A percentile compares a stretch with the other conserved stretches of the same genome.
Conservation (phyloP, 2,113 vertebrate genomes). For the Syngnathus floridae region DNA sequence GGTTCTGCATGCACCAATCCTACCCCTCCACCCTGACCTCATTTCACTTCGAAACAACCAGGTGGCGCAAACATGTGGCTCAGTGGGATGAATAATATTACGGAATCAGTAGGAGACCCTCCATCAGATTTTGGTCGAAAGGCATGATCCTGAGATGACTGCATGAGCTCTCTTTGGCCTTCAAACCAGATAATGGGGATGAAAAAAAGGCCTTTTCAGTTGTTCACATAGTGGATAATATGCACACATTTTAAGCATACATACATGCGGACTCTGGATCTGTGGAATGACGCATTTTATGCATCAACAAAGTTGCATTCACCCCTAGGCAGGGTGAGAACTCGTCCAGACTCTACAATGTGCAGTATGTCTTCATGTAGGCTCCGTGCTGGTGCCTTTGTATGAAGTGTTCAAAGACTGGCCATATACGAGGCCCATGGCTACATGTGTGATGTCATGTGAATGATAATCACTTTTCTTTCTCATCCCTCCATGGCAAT, state of each 20-base stretch:
- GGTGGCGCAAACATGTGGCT: conserved; percentile 41
- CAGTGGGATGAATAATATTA: conserved; percentile 54
- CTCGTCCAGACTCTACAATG: conserved; percentile 19
- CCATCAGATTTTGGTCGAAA: conserved; percentile 42
- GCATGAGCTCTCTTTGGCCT: conserved; percentile 25
- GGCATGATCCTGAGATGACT: conserved; percentile 42
- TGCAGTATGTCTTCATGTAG: conserved; percentile 38
- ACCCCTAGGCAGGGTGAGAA: conserved; percentile 32
- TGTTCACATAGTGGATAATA: conserved; percentile 5
- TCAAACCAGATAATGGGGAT: conserved; percentile 30
- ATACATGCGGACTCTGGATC: conserved; percentile 20
- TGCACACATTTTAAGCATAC: conserved; percentile 15
- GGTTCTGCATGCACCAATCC: conserved; percentile 1
- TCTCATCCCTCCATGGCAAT: conserved; percentile 47
- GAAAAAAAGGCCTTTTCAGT: conserved; percentile 22
- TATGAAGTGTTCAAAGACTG: conserved; percentile 32
- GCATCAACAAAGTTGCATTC: conserved; percentile 34
- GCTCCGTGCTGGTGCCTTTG: conserved; percentile 33
- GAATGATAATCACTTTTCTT: conserved; percentile 32
- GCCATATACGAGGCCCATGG: conserved; percentile 38
- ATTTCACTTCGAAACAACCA: conserved; percentile 35
- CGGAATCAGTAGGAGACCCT: conserved; percentile 59
- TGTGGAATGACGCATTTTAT: conserved; percentile 34
- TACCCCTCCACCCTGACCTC: neutral
- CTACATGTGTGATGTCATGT: conserved; percentile 53